phyloP scores from a whole-genome alignment of 2,888 invertebrate genomes.

The Sarcophaga caerulescens region DNA sequence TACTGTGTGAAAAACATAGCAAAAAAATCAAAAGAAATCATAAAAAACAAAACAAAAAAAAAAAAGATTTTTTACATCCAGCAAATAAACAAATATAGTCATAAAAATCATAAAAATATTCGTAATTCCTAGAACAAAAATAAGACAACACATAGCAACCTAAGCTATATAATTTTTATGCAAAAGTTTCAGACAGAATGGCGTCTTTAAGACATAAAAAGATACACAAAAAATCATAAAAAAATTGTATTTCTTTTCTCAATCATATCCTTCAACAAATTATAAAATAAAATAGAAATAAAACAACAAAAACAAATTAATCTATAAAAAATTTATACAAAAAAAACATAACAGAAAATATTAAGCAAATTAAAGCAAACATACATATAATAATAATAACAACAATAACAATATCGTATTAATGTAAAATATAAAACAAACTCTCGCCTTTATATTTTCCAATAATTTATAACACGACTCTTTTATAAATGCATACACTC shows the following conservation, averaged over 20 bases:
- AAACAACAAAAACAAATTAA: neutral
- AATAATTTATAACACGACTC: neutral
- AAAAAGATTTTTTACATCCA: conserved; percentile 29
- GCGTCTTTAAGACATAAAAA: conserved; percentile 43
- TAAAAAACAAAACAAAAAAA: conserved; percentile 5
- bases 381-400: conserved; percentile 9
- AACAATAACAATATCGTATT: no score
- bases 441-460: neutral
- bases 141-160: conserved; percentile 4
- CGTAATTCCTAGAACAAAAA: conserved; percentile 21
- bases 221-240: neutral
- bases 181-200: conserved; percentile 47
- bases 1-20: no score
- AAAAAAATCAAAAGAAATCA: neutral
- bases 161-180: neutral
- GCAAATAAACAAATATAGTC: conserved; percentile 51
- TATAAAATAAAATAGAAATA: neutral
- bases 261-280: no score
- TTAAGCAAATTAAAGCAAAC: conserved; percentile 36
- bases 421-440: neutral
- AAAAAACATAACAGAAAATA: neutral
- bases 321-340: neutral
- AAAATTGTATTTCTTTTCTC: neutral
- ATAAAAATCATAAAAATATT: conserved; percentile 60
- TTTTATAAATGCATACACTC: no score